These are phyloP conservation scores for Oeneis ivallda DNA, from an alignment of 2,888 invertebrate species.

Conservation along the genomic window DNA sequence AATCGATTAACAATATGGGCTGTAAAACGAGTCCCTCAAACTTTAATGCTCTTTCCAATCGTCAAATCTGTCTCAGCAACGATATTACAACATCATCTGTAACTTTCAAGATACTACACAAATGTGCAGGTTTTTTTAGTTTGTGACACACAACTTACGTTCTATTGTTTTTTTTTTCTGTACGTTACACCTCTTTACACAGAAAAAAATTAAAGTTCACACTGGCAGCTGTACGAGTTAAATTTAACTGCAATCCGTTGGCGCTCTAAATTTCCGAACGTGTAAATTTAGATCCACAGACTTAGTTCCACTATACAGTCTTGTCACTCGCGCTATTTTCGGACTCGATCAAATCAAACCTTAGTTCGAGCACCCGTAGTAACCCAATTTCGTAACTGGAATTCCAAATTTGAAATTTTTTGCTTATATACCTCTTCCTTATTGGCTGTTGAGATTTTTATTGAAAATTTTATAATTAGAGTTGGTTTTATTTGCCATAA, in stretches of 20 bases:
- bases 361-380: conserved; percentile 42
- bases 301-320: conserved; percentile 77
- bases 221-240: conserved; percentile 70
- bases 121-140: neutral
- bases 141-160: neutral
- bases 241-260: conserved; percentile 65
- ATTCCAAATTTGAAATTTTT: conserved; percentile 32
- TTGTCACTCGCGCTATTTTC: conserved; percentile 73
- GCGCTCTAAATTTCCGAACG: conserved; percentile 77
- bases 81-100: no score
- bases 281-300: conserved; percentile 73
- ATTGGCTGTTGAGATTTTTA: conserved; percentile 7
- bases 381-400: conserved; percentile 40
- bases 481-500: neutral
- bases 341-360: conserved; percentile 50
- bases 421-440: neutral
- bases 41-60: no score
- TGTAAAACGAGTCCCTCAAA: no score
- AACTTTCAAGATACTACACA: neutral
- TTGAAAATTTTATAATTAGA: neutral
- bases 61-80: no score
- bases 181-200: conserved; percentile 23
- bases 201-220: conserved; percentile 60
- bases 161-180: neutral
- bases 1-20: no score